Conservation (phyloP, 1,140 invertebrate genomes). For the Temnothorax curvispinosus region DNA sequence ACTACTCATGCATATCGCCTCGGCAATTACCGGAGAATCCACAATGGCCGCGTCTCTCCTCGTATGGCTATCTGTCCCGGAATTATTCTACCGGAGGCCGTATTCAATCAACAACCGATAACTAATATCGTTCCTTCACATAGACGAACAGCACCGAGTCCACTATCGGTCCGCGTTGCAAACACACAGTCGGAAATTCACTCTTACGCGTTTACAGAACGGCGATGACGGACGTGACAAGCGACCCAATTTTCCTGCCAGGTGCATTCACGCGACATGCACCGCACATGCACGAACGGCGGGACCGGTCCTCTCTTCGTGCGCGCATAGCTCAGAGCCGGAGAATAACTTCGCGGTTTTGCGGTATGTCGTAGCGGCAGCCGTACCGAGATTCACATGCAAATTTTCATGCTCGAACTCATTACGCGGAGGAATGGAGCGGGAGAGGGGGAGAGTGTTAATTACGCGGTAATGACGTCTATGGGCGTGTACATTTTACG, state of each 20-base stretch:
- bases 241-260: constrained; percentile 39
- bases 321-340: not conserved
- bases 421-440: constrained; percentile 15
- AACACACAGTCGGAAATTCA: constrained; percentile 12
- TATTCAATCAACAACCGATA: constrained; percentile 41
- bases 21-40: constrained; percentile 24
- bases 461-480: constrained; percentile 65
- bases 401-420: constrained; percentile 58
- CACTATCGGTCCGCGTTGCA: not conserved
- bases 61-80: constrained; percentile 27
- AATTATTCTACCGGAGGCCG: constrained; percentile 28
- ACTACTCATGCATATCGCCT: constrained; percentile 41
- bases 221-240: constrained; percentile 26
- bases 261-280: constrained; percentile 30
- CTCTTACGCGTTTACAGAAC: constrained; percentile 4
- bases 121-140: constrained; percentile 30
- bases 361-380: not conserved
- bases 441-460: constrained; percentile 32
- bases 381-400: constrained; percentile 27
- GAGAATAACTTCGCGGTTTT: constrained; percentile 29
- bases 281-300: not conserved
- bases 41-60: constrained; percentile 15
- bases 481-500: not conserved
- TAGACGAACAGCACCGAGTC: not conserved
- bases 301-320: not conserved